Evolutionary conservation across 2,797 vertebrate species (phyloP).

Genomic region (Melanotaenia pygmaea): DNA sequence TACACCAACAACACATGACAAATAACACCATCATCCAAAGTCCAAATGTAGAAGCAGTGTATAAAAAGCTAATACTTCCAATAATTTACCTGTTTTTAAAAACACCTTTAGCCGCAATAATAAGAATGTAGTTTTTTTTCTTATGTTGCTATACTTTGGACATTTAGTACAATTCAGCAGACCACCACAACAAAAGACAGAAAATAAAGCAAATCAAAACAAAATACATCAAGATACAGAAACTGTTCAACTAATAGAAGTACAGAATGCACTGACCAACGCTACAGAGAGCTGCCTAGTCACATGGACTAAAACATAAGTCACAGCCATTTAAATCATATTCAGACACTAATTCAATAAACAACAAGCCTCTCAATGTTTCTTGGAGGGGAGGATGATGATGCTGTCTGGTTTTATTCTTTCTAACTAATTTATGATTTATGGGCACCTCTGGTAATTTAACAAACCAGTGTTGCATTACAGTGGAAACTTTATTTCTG

Average conservation of each 20-base stretch:
- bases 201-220: not conserved
- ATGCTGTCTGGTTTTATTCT: constrained; percentile 20
- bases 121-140: not conserved
- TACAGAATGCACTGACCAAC: not conserved
- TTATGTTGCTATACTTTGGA: not conserved
- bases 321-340: not conserved
- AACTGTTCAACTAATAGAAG: constrained; percentile 18
- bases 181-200: not conserved
- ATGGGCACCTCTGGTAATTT: constrained; percentile 8
- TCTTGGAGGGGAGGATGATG: not conserved
- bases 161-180: not conserved
- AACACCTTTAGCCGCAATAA: too few relatives aligned
- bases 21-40: not conserved
- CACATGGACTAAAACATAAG: constrained; percentile 1
- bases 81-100: not conserved
- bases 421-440: constrained; percentile 16
- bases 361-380: constrained; percentile 14
- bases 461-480: constrained; percentile 17
- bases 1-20: not conserved
- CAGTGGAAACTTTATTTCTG: constrained; percentile 7
- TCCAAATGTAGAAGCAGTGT: not conserved
- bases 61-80: not conserved
- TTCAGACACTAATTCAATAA: constrained; percentile 5
- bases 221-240: not conserved
- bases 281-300: not conserved